Evolutionary conservation across 1,140 invertebrate species (phyloP), one percentile per base, ranked within the genome.

Genomic region (Xylocopa sonorina): DNA sequence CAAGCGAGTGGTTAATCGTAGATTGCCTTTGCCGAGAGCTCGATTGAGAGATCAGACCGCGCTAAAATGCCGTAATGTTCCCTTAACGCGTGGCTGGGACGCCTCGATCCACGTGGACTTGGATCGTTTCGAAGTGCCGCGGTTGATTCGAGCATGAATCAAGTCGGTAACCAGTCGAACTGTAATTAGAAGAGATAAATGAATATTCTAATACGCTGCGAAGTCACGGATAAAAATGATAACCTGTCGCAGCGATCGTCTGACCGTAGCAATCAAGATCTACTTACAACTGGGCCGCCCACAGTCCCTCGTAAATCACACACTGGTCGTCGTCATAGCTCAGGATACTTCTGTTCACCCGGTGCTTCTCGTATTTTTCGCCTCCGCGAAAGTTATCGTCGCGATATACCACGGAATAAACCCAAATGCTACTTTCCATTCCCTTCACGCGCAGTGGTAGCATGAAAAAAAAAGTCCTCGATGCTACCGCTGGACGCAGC

Each of bases 401-500:
- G n/a, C n/a, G n/a, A n/a, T n/a, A n/a, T n/a, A n/a, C n/a, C n/a
- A n/a, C n/a, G n/a, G n/a, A n/a, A n/a, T n/a, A n/a, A n/a, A n/a
- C n/a, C n/a, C 0, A 3, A 18, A 10, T 38, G 21, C 64, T 58
- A 55, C 53, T 12, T 27, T 16, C 38, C 10, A 34, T 29, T 43
- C 41, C 27, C 32, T 27, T 4, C 6, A 27, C 18, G 12, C 29
- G 38, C 29, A 46, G 14, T n/a, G 38, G 51, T 41, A 38, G 29
- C 27, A 80, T 68, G n/a, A 32, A 10, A 41, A 48, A 27, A 9
- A 14, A n/a, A n/a, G n/a, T n/a, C n/a, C n/a, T 67, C 18, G 18
- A 34, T 29, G 38, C 66, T 53, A 41, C 55, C 38, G 14, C 32
- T 71, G 69, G 58, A 86, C 66, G 62, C 72, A 68, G 48, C 29